Base-by-base conservation (phyloP, 30 jellyfish, hydroid and myxozoan genomes). In the Pseudorhiza aurosa region DNA sequence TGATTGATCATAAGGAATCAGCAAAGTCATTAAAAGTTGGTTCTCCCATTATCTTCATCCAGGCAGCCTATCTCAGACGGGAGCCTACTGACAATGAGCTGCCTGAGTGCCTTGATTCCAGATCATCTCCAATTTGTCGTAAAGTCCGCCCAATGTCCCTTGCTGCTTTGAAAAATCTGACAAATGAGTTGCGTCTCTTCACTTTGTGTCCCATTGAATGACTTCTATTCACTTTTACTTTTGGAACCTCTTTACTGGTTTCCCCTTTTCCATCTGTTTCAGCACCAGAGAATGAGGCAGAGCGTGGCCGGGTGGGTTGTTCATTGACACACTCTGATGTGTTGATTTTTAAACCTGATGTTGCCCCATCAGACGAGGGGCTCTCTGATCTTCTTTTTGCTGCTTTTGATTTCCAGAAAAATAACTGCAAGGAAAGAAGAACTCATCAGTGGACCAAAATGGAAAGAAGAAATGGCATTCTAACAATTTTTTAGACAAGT, bases 161-260 rank as follows among this genome's bases (percentile, higher is more conserved):
- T 5, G 51, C 68, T 33, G 65, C 65, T 39, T 45, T 82, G 58
- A 45, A 68, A 72, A 83, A 68, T 5, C 82, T 83, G n/a, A 80
- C 42, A 37, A 80, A 80, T 9, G 91, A 80, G 29, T 47, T 63
- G 22, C 84, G 29, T 80, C 91, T 51, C 44, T 68, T 28, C 10
- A 80, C 59, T 53, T 80, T 80, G 47, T 80, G 91, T 28, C 91
- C 91, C 67, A 62, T 68, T 28, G 91, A 80, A 53, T 53, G 17
- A 19, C 59, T 51, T n/a, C 27, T 83, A 46, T 77, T 28, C 39
- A 33, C 65, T 9, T 45, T 46, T 44, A 58, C 65, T 46, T 51
- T 53, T 26, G 83, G 22, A n/a, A 17, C 26, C 37, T 63, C 32
- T 65, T 30, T 32, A 0, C 53, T 77, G 1, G 18, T 31, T 30